Evolutionary conservation across 2,113 vertebrate genomes (phyloP).

Genomic region (Crotalus helleri): DNA sequence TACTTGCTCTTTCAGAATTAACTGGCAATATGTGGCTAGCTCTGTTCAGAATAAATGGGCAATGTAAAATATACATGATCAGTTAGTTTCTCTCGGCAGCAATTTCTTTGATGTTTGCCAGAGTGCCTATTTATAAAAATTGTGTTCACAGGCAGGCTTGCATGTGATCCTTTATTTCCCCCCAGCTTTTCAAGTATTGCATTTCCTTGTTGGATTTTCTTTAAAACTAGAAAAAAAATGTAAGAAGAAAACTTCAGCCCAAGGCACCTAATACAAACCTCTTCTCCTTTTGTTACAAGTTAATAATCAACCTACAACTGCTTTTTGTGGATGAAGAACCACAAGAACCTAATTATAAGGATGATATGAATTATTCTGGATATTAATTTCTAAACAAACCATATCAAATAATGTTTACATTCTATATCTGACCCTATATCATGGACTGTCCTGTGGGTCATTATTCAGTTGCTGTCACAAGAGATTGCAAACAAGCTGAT

Average conservation of each 20-base stretch:
- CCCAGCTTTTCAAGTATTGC: conserved; percentile 50
- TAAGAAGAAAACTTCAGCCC: conserved; percentile 8
- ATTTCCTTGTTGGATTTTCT: conserved; percentile 52
- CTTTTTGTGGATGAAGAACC: conserved; percentile 15
- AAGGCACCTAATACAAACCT: conserved; percentile 24
- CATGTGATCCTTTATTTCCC: conserved; percentile 30
- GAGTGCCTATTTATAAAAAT: conserved; percentile 53
- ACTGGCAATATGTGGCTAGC: conserved; percentile 24
- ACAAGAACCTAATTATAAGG: neutral
- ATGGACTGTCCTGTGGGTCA: neutral
- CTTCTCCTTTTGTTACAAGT: conserved; percentile 10
- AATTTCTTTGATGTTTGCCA: conserved; percentile 41
- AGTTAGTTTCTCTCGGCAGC: conserved; percentile 33
- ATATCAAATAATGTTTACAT: neutral
- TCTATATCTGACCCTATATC: neutral
- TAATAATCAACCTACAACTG: neutral
- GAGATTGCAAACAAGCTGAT: conserved; percentile 6
- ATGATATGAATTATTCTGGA: neutral
- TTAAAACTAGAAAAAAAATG: conserved; percentile 34
- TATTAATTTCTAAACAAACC: neutral
- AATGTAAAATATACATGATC: conserved; percentile 45
- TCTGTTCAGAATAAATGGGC: conserved; percentile 43
- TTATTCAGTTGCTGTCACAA: neutral
- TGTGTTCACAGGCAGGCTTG: conserved; percentile 43
- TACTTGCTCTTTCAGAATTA: conserved; percentile 35